phyloP scores from a whole-genome alignment of 2,797 vertebrate species.

The Picus viridis region DNA sequence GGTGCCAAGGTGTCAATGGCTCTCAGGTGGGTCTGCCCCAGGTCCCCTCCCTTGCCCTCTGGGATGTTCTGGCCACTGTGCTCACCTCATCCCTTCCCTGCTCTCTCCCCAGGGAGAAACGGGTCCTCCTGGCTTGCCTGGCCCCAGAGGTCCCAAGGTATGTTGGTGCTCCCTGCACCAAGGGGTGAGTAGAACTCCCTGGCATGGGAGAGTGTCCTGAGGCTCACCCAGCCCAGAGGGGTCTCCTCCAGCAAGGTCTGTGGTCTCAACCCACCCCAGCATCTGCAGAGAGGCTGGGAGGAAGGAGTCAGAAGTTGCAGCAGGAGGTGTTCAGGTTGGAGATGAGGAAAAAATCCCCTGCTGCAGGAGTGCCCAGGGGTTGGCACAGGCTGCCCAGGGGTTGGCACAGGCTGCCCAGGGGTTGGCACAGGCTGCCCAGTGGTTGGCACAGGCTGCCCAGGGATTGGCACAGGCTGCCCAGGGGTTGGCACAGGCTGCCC shows the following conservation, averaged over 20 bases:
- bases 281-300: not conserved
- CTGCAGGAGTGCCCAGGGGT: too few relatives aligned
- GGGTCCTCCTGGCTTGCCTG: constrained; percentile 81
- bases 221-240: rapidly evolving
- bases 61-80: rapidly evolving
- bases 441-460: too few relatives aligned
- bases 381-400: too few relatives aligned
- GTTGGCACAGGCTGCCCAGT: too few relatives aligned
- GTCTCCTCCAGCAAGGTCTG: not conserved
- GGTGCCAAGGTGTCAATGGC: constrained; percentile 84
- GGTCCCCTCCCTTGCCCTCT: rapidly evolving
- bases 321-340: too few relatives aligned
- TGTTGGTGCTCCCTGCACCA: rapidly evolving
- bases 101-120: constrained; percentile 82
- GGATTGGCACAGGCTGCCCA: too few relatives aligned
- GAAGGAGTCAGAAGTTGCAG: too few relatives aligned
- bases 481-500: too few relatives aligned
- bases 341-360: too few relatives aligned
- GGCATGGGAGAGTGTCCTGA: rapidly evolving
- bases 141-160: constrained; percentile 85
- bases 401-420: too few relatives aligned
- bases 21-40: constrained; percentile 79
- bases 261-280: not conserved
- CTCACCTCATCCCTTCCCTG: not conserved
- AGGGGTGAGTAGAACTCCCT: rapidly evolving